Base-by-base conservation (phyloP, 2,888 invertebrate genomes). In the Ophion slaviceki region DNA sequence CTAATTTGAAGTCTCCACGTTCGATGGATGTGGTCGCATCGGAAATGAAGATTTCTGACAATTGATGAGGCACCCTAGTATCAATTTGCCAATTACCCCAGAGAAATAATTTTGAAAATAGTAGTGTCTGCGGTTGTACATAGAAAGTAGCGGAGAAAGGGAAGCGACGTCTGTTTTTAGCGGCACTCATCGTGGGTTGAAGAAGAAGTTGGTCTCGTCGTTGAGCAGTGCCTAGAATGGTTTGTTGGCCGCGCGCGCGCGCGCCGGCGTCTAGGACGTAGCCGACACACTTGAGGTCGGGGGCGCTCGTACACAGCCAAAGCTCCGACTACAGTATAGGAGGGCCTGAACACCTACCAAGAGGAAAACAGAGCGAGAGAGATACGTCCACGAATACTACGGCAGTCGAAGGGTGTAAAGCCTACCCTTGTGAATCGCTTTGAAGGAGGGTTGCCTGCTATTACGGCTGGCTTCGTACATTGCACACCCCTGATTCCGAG, bases 401-500 rank as follows among this genome's bases (percentile, higher is more conserved):
- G 47, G 20, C 20, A 47, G 74, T 79, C 81, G 86, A 90, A 88
- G 91, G 89, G 90, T 90, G 89, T 87, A 89, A 91, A 92, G 88
- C 90, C 92, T 92, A 92, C 92, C 92, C 92, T 92, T 91, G 92
- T 89, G 88, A 90, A 92, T 90, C 88, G 90, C 91, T 90, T 90
- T 89, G 89, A 91, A 90, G 90, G 89, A 91, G 92, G 91, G 90
- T 75, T 83, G 72, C 77, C 90, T 88, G 90, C 90, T 89, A 89
- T 91, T 90, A 91, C 89, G 90, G 91, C 88, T 90, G 89, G 91
- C 90, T 92, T 92, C 91, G 91, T 91, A 92, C 90, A 90, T 91
- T 92, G 93, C 93, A 92, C 93, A 94, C 93, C 94, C 93, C 93
- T 93, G 93, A 93, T 92, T 92, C 88, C 90, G 93, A 94, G 94